Evolutionary conservation across 2,113 vertebrate genomes (phyloP), one percentile per base, ranked within the genome.

Genomic region (Prolemur simus): DNA sequence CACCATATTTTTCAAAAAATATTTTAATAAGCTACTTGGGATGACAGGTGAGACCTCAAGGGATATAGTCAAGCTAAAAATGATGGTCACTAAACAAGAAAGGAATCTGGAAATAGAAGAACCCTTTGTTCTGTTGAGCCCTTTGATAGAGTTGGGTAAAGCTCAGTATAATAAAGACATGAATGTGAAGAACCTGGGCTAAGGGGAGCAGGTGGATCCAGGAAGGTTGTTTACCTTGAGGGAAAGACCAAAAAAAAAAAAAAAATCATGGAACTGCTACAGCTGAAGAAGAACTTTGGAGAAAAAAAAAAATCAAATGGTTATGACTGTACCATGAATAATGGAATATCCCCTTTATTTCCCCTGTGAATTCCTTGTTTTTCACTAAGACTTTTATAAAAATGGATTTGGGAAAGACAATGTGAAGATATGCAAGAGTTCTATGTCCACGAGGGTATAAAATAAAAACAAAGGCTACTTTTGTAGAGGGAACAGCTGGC

Each of bases 51-150:
- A 93, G 77, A 89, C 23, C 74, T 74, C 83, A 94, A 74, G 60
- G 47, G 52, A 81, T 49, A 96, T 54, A 87, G 58, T 96, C 49
- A 94, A 94, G 56, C 47, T 96, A 87, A 94, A 94, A 95, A 71
- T 88, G 21, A 87, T 95, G 39, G 63, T 71, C 49, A 88, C 25
- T 93, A 69, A 87, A 76, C 20, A 95, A 94, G 81, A 91, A 92
- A 25, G 21, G 74, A 77, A 95, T 78, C 73, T 97, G 45, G 39
- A 97, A 96, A 82, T 21, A 88, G 76, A 93, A 96, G 80, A 87
- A 60, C 42, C 78, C 37, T 91, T 94, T 76, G 92, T 94, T 91
- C 91, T 88, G 60, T 45, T 81, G 84, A 92, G 47, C 32, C 37
- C 42, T 96, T 85, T 91, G 87, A 87, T 77, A n/a, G 71, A 56